Percentiles rank a stretch among this genome's conserved stretches.
phyloP scores from a whole-genome alignment of 2,888 invertebrate species.

The Pandemis corylana region DNA sequence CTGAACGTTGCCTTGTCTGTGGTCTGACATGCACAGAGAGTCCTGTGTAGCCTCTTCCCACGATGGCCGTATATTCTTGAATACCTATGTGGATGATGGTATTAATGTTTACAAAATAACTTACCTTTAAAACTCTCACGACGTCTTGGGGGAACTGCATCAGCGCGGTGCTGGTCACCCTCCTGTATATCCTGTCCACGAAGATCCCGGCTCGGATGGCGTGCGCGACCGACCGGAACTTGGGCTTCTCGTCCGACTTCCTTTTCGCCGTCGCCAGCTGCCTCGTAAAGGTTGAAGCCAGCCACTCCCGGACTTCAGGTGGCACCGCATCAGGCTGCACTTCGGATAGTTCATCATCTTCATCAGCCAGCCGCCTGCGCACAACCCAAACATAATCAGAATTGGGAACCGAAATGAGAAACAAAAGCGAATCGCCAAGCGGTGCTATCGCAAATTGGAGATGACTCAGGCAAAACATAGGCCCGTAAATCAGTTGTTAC shows the following conservation, averaged over 20 bases:
- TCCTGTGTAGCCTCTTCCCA: too few relatives aligned
- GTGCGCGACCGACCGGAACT: constrained; percentile 97
- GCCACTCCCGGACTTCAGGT: constrained; percentile 98
- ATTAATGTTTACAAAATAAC: constrained; percentile 43
- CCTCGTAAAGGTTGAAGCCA: constrained; percentile 97
- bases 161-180: constrained; percentile 90
- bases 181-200: constrained; percentile 96
- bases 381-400: constrained; percentile 51
- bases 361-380: constrained; percentile 91
- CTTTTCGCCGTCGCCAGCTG: constrained; percentile 92
- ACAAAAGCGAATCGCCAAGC: constrained; percentile 25
- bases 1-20: too few relatives aligned
- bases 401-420: background rate
- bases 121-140: constrained; percentile 93
- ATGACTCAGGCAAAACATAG: constrained; percentile 21
- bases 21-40: too few relatives aligned
- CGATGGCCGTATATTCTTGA: too few relatives aligned
- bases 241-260: constrained; percentile 92
- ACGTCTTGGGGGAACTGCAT: constrained; percentile 96
- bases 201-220: constrained; percentile 98
- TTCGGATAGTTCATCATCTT: constrained; percentile 98
- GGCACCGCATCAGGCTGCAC: constrained; percentile 98
- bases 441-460: background rate
- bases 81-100: too few relatives aligned
- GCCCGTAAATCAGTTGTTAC: constrained; percentile 17